Evolutionary conservation across 2,888 invertebrate species (phyloP), one percentile per base, ranked within the genome.

Genomic region (Paralinhomoeus sp.): DNA sequence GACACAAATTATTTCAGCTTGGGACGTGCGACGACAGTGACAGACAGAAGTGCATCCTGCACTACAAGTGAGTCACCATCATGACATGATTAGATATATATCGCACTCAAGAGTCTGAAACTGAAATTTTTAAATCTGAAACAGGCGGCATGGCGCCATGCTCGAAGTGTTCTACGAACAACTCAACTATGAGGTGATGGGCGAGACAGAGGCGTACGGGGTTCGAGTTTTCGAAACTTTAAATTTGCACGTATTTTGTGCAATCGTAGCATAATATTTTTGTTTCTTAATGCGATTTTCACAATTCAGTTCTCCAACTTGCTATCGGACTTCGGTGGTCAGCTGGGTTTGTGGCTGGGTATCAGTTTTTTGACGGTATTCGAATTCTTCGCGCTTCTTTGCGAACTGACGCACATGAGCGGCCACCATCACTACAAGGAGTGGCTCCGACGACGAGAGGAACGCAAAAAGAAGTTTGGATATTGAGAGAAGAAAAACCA

Each of bases 61-160:
- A 57, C 47, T 57, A 57, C 48, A 57, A 56, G 57, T 57, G 44
- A 24, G 44, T 37, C 37, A n/a, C n/a, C n/a, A n/a, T n/a, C n/a
- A n/a, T n/a, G n/a, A n/a, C n/a, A n/a, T n/a, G n/a, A n/a, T n/a
- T n/a, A n/a, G n/a, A n/a, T n/a, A n/a, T n/a, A n/a, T n/a, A n/a
- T n/a, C n/a, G n/a, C n/a, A n/a, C n/a, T n/a, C n/a, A n/a, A n/a
- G n/a, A n/a, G n/a, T n/a, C n/a, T n/a, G n/a, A n/a, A n/a, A n/a
- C n/a, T n/a, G n/a, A n/a, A n/a, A n/a, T n/a, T n/a, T n/a, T n/a
- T n/a, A n/a, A n/a, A n/a, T n/a, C n/a, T 42, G 18, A 12, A 42
- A 15, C 42, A 45, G 42, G 20, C 33, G 42, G 24, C 35, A 45
- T 20, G 45, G 43, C 3, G 45, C 41, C 12, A 37, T 42, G 38